These are phyloP conservation scores for Aleiodes testaceus DNA, from an alignment of 2,888 invertebrate genomes.

Conservation along the genomic window DNA sequence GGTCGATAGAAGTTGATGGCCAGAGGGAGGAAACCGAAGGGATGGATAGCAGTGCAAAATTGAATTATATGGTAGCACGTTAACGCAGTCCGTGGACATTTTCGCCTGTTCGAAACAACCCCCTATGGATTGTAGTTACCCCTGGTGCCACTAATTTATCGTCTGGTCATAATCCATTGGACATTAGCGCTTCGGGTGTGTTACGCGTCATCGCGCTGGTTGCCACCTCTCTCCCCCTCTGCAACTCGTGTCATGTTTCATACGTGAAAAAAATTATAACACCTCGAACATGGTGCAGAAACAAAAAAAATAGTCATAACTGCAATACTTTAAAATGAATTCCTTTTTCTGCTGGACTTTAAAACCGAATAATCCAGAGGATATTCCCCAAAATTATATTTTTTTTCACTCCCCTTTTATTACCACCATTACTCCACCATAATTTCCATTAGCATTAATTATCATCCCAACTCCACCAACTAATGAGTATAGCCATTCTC, in stretches of 20 bases:
- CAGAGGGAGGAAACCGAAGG: slow-evolving; percentile 34
- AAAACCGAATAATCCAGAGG: too few relatives aligned
- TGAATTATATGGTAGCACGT: slow-evolving; percentile 56
- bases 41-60: slow-evolving; percentile 52
- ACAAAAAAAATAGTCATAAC: neutral
- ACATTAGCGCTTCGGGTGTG: slow-evolving; percentile 45
- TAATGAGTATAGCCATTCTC: neutral
- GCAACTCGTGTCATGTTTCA: slow-evolving; percentile 3
- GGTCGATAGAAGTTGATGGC: slow-evolving; percentile 6
- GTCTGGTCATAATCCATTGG: slow-evolving; percentile 55
- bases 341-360: neutral
- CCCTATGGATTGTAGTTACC: slow-evolving; percentile 32
- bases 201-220: slow-evolving; percentile 41
- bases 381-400: slow-evolving; percentile 7
- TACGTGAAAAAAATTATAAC: slow-evolving; percentile 5
- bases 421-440: neutral
- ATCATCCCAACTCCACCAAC: neutral
- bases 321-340: neutral
- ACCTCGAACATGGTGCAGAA: slow-evolving; percentile 30
- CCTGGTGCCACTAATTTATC: slow-evolving; percentile 52
- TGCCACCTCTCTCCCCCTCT: neutral
- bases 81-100: slow-evolving; percentile 54
- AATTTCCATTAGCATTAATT: slow-evolving; percentile 24
- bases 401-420: neutral
- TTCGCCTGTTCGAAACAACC: slow-evolving; percentile 55